Evolutionary conservation across 2,797 vertebrate species (phyloP), one percentile per base, ranked within the genome.

Genomic region (Petrocephalus schoutedeni): DNA sequence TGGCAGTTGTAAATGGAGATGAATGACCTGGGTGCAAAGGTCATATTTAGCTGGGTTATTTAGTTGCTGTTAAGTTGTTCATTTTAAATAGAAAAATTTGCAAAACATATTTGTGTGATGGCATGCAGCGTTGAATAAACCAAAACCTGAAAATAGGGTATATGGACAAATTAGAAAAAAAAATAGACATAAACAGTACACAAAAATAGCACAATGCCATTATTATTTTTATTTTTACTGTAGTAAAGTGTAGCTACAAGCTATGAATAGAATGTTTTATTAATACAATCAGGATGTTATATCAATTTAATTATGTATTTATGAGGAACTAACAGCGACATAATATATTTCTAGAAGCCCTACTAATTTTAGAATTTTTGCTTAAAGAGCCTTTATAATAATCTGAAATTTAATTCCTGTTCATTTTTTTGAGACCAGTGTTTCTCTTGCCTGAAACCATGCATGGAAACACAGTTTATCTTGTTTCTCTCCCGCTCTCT

Each of bases 181-280:
- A 45, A 45, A 3, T 3, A 45, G 41, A 45, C 41, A n/a, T n/a
- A 77, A 77, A 49, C 74, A 49, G 41, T 45, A 49, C 36, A 49
- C 36, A 77, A 77, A 77, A 77, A 19, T 36, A 77, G 41, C 41
- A 49, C 41, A 49, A 9, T 57, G 56, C 12, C 56, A 45, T 10
- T 56, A 28, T 85, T 85, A 56, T 85, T 85, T 56, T 54, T 56
- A 85, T 85, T 85, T 54, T 54, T 57, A 54, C 82, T 36, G 82
- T 77, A 77, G n/a, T 85, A 53, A 28, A 56, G 49, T 85, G 21
- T 85, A 51, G 49, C 53, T 28, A 28, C 51, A 53, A 85, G 82
- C 82, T 85, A 85, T 85, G 74, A 56, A 56, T 85, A 85, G 82
- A 85, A 53, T 85, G 82, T 84, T 56, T 85, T 56, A 54, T 54